Base-by-base conservation (phyloP, 2,888 invertebrate species). In the Ypsolopha scabrella region DNA sequence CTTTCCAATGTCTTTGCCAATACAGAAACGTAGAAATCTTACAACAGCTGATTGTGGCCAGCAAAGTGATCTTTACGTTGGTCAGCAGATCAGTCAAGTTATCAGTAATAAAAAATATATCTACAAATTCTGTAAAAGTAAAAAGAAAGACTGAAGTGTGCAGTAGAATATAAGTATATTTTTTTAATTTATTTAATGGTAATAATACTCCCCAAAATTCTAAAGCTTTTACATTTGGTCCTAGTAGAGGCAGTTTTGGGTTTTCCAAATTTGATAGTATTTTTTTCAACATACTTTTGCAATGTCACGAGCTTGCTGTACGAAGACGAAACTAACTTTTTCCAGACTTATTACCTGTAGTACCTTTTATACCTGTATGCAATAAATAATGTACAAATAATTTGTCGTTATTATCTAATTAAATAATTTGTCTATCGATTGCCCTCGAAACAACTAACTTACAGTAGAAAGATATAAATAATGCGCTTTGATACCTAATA, bases 181-280 rank as follows among this genome's bases (percentile, higher is more conserved):
- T 72, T 52, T 59, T 67, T 0, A 53, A 57, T 7, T 37, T 7
- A 43, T 65, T 70, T 14, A 71, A 56, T 0, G 83, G 82, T n/a
- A 83, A 57, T 3, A 85, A 47, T 0, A 83, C 53, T 0, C 83
- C 83, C 82, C 83, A 83, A 53, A 85, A 81, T 60, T 76, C 55
- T 34, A 85, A 58, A 0, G 74, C 70, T 37, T 67, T 75, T 0
- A 80, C 62, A 55, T 83, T 85, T 6, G 81, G 83, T 0, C 83
- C 83, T 0, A 85, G 59, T 35, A 85, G 58, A 1, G 83, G 82
- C 36, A 61, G 62, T 11, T 71, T 57, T 1, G 75, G 70, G 53
- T 77, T 64, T 66, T 83, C 83, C 33, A 83, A 64, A 59, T 71
- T 80, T 34, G 63, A 53, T 0, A 74, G 53, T 54, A 75, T 53